Conservation (phyloP, 2,888 invertebrate species). For the Lissocephala sabroskyi region DNA sequence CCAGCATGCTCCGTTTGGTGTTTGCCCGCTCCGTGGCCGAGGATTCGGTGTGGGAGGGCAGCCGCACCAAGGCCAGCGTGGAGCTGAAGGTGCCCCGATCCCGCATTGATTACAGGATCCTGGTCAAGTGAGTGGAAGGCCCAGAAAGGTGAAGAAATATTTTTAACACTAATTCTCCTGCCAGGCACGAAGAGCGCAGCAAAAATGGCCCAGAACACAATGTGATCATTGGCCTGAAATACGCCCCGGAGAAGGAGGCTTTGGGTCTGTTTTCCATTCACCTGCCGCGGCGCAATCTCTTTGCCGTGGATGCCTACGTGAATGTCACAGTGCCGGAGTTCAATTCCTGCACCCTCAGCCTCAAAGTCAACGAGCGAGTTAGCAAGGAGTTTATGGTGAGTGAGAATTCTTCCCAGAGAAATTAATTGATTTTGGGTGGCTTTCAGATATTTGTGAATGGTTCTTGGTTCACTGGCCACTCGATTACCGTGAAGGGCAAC, state of each 20-base stretch:
- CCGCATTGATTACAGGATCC: constrained; percentile 78
- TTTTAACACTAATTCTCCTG: background rate
- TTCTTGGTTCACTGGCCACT: constrained; percentile 84
- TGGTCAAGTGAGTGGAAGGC: constrained; percentile 70
- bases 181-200: constrained; percentile 70
- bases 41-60: constrained; percentile 74
- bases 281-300: constrained; percentile 79
- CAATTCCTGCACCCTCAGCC: constrained; percentile 79
- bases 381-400: constrained; percentile 81
- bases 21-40: constrained; percentile 77
- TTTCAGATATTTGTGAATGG: constrained; percentile 80
- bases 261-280: constrained; percentile 75
- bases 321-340: constrained; percentile 84
- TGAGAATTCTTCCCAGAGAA: too few species aligned
- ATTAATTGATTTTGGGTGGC: background rate
- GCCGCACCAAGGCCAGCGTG: constrained; percentile 76
- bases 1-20: constrained; percentile 76
- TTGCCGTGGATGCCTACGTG: constrained; percentile 80
- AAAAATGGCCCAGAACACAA: constrained; percentile 75
- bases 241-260: constrained; percentile 77
- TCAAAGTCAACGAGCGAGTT: constrained; percentile 79
- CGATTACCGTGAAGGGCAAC: constrained; percentile 78
- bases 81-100: constrained; percentile 79
- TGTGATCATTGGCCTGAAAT: constrained; percentile 74
- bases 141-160: background rate